phyloP scores from a whole-genome alignment of 2,113 vertebrate species.

The human region GRCh38 chrX:19606501-19607000 shows the following conservation, averaged over 20 bases:
- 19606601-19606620: background rate
- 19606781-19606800: background rate
- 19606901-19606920: background rate
- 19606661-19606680: background rate
- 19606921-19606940: background rate
- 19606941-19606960: background rate
- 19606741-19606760: background rate
- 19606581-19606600: background rate
- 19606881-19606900: background rate
- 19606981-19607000: background rate
- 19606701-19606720: background rate
- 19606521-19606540: slow-evolving; percentile 17
- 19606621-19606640: background rate
- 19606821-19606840: background rate
- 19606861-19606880: slow-evolving; percentile 5
- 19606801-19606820: background rate
- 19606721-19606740: background rate
- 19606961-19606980: background rate
- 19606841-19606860: background rate
- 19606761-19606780: background rate
- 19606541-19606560: background rate
- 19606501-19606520: background rate
- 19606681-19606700: background rate
- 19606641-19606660: background rate
- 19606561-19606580: background rate